Evolutionary conservation across 2,888 invertebrate genomes (phyloP).

Genomic region (Ommatoiulus sabulosus): DNA sequence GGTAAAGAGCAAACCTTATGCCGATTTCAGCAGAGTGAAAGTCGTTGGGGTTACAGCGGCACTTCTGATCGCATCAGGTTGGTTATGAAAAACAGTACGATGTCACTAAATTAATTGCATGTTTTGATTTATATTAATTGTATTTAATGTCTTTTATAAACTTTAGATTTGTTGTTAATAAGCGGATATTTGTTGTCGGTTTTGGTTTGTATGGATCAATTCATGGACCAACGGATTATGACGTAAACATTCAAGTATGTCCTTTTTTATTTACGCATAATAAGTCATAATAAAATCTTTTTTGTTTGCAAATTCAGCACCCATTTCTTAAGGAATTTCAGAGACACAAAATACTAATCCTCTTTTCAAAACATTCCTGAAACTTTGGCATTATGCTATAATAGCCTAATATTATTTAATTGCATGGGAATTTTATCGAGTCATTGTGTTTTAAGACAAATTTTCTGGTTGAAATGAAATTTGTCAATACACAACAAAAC

Average conservation of each 20-base stretch:
- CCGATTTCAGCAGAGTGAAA: slow-evolving; percentile 81
- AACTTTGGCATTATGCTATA: too few species aligned
- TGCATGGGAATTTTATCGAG: too few species aligned
- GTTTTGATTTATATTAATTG: background rate
- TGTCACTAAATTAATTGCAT: too few species aligned
- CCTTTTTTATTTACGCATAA: background rate
- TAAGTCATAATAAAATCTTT: background rate
- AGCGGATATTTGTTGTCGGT: slow-evolving; percentile 83
- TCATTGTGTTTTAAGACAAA: too few species aligned
- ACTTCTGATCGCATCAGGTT: slow-evolving; percentile 82
- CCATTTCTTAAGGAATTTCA: too few species aligned
- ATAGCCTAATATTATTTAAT: too few species aligned
- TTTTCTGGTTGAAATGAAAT: too few species aligned
- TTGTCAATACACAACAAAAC: too few species aligned
- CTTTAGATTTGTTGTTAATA: slow-evolving; percentile 80
- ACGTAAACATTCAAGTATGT: slow-evolving; percentile 76
- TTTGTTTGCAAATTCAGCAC: too few species aligned
- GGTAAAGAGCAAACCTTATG: slow-evolving; percentile 82
- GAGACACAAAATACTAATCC: too few species aligned
- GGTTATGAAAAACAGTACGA: slow-evolving; percentile 14
- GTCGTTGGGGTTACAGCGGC: slow-evolving; percentile 86
- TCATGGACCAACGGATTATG: slow-evolving; percentile 80
- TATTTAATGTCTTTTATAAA: too few species aligned
- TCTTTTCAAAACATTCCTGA: too few species aligned
- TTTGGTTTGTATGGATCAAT: slow-evolving; percentile 88